phyloP scores from a whole-genome alignment of 2,797 vertebrate species.

The Falco columbarius region DNA sequence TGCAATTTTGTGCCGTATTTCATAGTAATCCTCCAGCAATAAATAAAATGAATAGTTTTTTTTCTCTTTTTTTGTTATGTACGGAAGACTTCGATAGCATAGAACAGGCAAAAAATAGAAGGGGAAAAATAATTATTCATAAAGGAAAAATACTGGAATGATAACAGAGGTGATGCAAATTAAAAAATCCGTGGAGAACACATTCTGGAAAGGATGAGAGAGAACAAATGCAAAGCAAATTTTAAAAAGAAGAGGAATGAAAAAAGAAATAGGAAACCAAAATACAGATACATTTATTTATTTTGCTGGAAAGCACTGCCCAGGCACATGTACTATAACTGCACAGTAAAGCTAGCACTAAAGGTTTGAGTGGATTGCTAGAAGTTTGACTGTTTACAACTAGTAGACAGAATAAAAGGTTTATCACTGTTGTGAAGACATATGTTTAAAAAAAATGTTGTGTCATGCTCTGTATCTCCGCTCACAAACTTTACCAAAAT shows the following conservation, averaged over 20 bases:
- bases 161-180: background rate
- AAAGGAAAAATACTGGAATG: background rate
- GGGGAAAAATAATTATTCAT: background rate
- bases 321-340: fast-evolving
- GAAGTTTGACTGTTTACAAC: background rate
- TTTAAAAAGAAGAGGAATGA: background rate
- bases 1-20: background rate
- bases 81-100: background rate
- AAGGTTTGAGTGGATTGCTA: background rate
- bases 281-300: background rate
- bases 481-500: background rate
- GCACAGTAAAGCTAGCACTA: background rate
- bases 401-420: background rate
- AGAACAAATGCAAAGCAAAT: background rate
- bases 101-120: background rate
- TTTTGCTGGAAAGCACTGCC: background rate
- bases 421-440: background rate
- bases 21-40: background rate
- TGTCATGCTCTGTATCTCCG: background rate
- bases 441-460: background rate
- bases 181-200: background rate
- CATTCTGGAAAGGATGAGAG: background rate
- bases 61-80: background rate
- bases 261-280: background rate
- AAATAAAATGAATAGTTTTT: background rate